Evolutionary conservation across 2,113 vertebrate species (phyloP), one percentile per base, ranked within the genome.

Genomic region (Lycaon pictus): DNA sequence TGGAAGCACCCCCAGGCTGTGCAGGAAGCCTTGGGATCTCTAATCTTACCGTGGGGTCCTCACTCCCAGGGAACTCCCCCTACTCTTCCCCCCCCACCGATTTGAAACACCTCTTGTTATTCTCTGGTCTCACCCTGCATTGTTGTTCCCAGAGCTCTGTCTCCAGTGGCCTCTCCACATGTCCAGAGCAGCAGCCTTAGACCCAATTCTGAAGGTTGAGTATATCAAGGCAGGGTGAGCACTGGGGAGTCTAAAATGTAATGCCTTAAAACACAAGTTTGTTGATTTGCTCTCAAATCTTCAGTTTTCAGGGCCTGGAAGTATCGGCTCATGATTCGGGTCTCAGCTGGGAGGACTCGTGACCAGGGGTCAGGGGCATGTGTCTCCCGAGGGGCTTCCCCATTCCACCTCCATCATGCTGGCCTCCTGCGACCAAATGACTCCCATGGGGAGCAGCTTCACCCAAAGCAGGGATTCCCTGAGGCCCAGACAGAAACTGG

Each of bases 331-430:
- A 29, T 11, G 25, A 19, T 83, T 4, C 16, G 55, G 29, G 48
- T 69, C 35, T 27, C 3, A 37, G 20, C 7, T 0, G 29, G 74
- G 10, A 13, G 29, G 74, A 37, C 53, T 22, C n/a, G 8, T 3
- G 71, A 25, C 12, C 9, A 19, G 32, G 11, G 3, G 15, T 65
- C 9, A 2, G 22, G 11, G 56, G 13, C 13, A 0, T 23, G 43
- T 51, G 37, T 23, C 22, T 20, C 35, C 12, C 4, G 0, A 1
- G 1, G 4, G 27, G 55, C 35, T 11, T 88, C 5, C 48, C 4
- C 35, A 0, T 17, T 2, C 11, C 19, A 0, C 22, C 29, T 27
- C 60, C 0, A 3, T 32, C 8, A 58, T 0, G 55, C 27, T 48
- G 35, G 35, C 55, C 56, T 76, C 37, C 17, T 17, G 11, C 5